Percentiles rank a stretch among this genome's conserved stretches.
These are phyloP conservation scores for Protula sp. DNA, from an alignment of 2,888 invertebrate species.

Conservation along the genomic window DNA sequence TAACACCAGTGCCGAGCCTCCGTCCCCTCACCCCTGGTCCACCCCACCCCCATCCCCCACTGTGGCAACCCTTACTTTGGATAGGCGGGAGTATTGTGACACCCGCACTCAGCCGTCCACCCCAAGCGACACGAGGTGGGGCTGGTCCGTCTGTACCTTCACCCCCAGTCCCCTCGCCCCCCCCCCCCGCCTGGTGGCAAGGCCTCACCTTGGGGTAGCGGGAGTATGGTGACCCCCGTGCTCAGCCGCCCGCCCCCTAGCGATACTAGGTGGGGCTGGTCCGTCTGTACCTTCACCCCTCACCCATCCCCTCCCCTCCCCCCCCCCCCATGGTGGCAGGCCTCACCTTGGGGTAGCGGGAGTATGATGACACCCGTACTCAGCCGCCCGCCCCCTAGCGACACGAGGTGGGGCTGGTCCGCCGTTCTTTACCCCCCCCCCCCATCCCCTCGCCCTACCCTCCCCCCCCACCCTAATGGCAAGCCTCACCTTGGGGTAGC, in stretches of 20 bases:
- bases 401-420: slow-evolving; percentile 86
- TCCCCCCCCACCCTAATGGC: too few relatives aligned
- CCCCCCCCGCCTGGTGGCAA: too few relatives aligned
- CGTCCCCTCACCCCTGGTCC: too few relatives aligned
- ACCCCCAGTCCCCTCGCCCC: too few relatives aligned
- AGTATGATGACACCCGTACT: slow-evolving; percentile 89
- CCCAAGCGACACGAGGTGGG: slow-evolving; percentile 85
- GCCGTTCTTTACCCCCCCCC: too few relatives aligned
- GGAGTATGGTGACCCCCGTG: slow-evolving; percentile 86
- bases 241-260: slow-evolving; percentile 83
- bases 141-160: slow-evolving; percentile 71
- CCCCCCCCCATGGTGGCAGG: too few relatives aligned
- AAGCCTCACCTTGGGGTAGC: slow-evolving; percentile 82
- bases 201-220: slow-evolving; percentile 87
- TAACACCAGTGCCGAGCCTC: too few relatives aligned
- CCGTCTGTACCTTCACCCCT: slow-evolving; percentile 72
- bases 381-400: slow-evolving; percentile 80
- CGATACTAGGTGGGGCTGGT: slow-evolving; percentile 84
- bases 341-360: slow-evolving; percentile 86
- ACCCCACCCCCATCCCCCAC: too few relatives aligned
- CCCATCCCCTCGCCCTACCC: slow-evolving; percentile 58
- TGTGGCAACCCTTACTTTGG: too few relatives aligned
- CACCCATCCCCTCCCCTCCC: too few relatives aligned
- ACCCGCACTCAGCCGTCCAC: slow-evolving; percentile 84
- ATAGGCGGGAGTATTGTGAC: slow-evolving; percentile 84